Evolutionary conservation across 2,888 invertebrate species (phyloP).

Genomic region (Plebejus argus): DNA sequence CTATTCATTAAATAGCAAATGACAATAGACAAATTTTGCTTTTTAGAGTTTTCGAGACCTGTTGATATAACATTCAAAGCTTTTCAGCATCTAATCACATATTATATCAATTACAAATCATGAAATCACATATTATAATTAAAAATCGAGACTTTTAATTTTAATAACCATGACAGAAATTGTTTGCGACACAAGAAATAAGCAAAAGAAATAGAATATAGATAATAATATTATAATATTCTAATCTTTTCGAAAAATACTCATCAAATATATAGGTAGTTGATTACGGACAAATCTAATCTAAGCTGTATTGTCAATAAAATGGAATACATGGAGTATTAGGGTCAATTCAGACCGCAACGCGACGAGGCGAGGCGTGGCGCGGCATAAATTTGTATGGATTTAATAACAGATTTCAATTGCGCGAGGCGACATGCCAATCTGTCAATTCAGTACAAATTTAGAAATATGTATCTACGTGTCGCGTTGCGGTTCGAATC

Average conservation of each 20-base stretch:
- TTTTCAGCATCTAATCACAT: neutral
- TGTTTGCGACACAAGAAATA: neutral
- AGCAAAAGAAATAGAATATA: neutral
- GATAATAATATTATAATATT: neutral
- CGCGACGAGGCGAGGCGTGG: too few relatives aligned
- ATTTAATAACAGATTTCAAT: too few relatives aligned
- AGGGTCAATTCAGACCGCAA: neutral
- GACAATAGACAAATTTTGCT: neutral
- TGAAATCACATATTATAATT: neutral
- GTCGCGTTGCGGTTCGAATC: too few relatives aligned
- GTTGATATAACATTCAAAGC: neutral
- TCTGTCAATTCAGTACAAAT: too few relatives aligned
- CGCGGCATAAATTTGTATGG: too few relatives aligned
- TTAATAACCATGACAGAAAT: neutral
- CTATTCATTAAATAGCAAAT: neutral
- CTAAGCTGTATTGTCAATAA: constrained; percentile 35
- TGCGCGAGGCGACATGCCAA: too few relatives aligned
- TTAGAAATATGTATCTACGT: too few relatives aligned
- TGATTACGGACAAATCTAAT: constrained; percentile 34
- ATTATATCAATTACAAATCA: neutral
- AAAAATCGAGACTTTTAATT: neutral
- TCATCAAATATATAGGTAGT: neutral
- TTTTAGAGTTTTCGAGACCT: neutral
- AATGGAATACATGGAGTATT: constrained; percentile 21
- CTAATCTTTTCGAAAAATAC: neutral